phyloP scores from a whole-genome alignment of 2,888 invertebrate species.

The Bombylius discolor region DNA sequence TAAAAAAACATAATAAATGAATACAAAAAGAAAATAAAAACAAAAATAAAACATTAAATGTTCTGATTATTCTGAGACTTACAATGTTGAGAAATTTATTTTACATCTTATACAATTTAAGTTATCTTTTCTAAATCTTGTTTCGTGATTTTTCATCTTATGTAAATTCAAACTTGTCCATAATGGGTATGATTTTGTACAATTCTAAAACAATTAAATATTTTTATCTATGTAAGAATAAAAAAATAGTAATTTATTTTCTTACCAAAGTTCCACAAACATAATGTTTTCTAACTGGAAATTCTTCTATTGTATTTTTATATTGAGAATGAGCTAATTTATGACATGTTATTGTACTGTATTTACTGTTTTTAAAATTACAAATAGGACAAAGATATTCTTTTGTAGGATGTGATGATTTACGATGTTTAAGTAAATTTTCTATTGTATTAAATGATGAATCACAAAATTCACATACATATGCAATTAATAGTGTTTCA shows the following conservation, averaged over 20 bases:
- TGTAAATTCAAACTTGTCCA: constrained; percentile 29
- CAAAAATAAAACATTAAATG: background rate
- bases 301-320: constrained; percentile 13
- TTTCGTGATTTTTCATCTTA: constrained; percentile 16
- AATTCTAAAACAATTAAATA: constrained; percentile 11
- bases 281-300: constrained; percentile 16
- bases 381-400: constrained; percentile 14
- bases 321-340: constrained; percentile 19
- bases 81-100: constrained; percentile 3
- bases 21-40: background rate
- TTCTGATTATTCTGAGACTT: background rate
- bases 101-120: constrained; percentile 3
- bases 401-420: constrained; percentile 13
- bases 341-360: constrained; percentile 15
- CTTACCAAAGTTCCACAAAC: constrained; percentile 27
- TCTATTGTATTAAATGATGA: constrained; percentile 21
- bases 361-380: constrained; percentile 11
- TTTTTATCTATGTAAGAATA: background rate
- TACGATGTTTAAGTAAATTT: constrained; percentile 24
- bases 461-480: constrained; percentile 29
- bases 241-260: background rate
- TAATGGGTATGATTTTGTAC: constrained; percentile 23
- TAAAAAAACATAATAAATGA: background rate
- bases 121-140: background rate
- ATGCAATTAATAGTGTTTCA: constrained; percentile 17